Evolutionary conservation across 2,888 invertebrate genomes (phyloP), one percentile per base, ranked within the genome.

Genomic region (Hartigia nigra): DNA sequence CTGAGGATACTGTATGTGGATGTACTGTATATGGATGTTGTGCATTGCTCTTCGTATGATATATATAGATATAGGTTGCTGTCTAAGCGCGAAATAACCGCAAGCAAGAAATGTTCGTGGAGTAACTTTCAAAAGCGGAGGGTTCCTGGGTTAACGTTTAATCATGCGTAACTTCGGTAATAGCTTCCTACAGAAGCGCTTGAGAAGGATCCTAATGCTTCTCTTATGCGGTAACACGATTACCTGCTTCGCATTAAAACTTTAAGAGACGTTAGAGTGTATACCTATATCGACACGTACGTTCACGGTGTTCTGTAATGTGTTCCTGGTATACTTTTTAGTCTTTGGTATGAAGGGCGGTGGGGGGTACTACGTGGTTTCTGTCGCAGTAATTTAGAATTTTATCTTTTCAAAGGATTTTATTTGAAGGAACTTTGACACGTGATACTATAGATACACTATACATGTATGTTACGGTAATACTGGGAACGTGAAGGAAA

Each of bases 101-200:
- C 32, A 72, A 72, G 34, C 72, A 72, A 31, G 72, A 34, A 72
- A 31, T 72, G 72, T 72, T 72, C 72, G 72, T 32, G 32, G 72
- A 72, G 72, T 55, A 72, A 72, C 72, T 84, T 83, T 84, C 84
- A 86, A 86, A 86, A 86, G 88, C 85, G 81, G 86, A 85, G 87
- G 87, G 87, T 87, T 87, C 87, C 88, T 88, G 85, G 87, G 86
- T 87, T 84, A 83, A 84, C 87, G 89, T 87, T 89, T 89, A 88
- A 89, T 89, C 89, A 87, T 84, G 83, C 83, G 83, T 81, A 89
- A 88, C 86, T 88, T 88, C 81, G 86, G 85, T 88, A 89, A 89
- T 88, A 85, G 86, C 81, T 55, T 84, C 86, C 87, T 86, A 86
- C 83, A 86, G 87, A 55, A 87, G 88, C 88, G 86, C 87, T 87